A percentile compares a stretch with the other conserved stretches of the same genome.
These are phyloP conservation scores for Rhinopomastus cyanomelas DNA, from an alignment of 2,113 vertebrate genomes.

Conservation along the genomic window DNA sequence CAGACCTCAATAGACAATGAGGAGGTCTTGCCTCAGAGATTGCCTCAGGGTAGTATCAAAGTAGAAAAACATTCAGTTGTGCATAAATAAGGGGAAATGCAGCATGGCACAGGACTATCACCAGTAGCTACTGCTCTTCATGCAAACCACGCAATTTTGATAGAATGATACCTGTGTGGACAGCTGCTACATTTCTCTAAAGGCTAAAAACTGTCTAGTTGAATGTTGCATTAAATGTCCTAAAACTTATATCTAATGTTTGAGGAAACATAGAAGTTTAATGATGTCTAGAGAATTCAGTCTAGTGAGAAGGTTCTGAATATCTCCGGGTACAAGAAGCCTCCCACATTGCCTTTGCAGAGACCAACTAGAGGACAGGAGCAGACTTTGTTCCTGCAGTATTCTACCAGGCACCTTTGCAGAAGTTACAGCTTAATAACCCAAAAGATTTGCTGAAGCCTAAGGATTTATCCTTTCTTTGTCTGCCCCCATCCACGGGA, in stretches of 20 bases:
- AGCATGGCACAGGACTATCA: not conserved
- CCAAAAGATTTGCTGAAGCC: not conserved
- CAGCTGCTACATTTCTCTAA: not conserved
- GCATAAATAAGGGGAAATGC: not conserved
- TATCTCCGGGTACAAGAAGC: not conserved
- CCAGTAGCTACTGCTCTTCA: not conserved
- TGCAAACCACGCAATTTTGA: not conserved
- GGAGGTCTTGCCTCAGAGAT: not conserved
- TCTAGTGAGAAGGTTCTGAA: not conserved
- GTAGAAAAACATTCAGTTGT: not conserved
- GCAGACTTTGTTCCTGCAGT: not conserved
- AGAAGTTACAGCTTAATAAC: not conserved
- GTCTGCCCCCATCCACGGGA: not conserved
- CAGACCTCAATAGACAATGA: not conserved
- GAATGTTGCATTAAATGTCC: not conserved
- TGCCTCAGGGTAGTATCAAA: not conserved
- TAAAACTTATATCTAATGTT: not conserved
- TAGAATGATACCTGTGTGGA: not conserved
- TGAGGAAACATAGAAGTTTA: not conserved
- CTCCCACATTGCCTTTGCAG: accelerated
- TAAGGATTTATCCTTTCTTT: not conserved
- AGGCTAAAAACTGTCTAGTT: not conserved
- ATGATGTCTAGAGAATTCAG: not conserved
- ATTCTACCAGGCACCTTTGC: not conserved
- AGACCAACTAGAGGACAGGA: not conserved